Percentiles rank a stretch among this genome's conserved stretches.
Conservation (phyloP, 2,113 vertebrate genomes). For the Rattus rattus region DNA sequence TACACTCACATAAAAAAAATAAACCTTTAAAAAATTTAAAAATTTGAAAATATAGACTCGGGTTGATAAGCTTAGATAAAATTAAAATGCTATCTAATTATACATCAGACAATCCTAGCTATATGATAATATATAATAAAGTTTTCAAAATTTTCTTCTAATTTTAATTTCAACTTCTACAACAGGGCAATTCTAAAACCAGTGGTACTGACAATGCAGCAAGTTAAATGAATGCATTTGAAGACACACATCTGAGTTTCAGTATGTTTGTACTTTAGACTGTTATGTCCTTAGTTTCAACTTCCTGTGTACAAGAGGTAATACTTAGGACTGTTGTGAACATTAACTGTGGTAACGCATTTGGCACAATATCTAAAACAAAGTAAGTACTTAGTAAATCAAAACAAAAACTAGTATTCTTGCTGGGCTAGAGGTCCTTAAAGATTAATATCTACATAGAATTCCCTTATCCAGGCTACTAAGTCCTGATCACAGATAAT, state of each 20-base stretch:
- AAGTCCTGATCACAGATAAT: slow-evolving; percentile 24
- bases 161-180: slow-evolving; percentile 49
- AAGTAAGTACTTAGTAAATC: slow-evolving; percentile 12
- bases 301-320: neutral
- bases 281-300: slow-evolving; percentile 20
- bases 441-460: slow-evolving; percentile 30
- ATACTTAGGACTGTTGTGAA: neutral
- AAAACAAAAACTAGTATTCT: neutral
- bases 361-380: neutral
- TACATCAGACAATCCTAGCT: neutral
- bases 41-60: neutral
- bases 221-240: slow-evolving; percentile 29
- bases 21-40: neutral
- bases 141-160: slow-evolving; percentile 52
- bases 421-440: neutral
- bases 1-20: neutral
- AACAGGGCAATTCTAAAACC: slow-evolving; percentile 55
- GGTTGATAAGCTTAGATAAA: slow-evolving; percentile 31
- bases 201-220: neutral
- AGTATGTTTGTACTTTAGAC: neutral
- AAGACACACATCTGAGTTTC: neutral
- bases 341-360: slow-evolving; percentile 7
- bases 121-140: neutral
- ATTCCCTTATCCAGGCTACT: neutral
- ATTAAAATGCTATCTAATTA: slow-evolving; percentile 38